These are phyloP conservation scores for Leuciscus idus DNA, from an alignment of 2,113 vertebrate species.

Conservation along the genomic window DNA sequence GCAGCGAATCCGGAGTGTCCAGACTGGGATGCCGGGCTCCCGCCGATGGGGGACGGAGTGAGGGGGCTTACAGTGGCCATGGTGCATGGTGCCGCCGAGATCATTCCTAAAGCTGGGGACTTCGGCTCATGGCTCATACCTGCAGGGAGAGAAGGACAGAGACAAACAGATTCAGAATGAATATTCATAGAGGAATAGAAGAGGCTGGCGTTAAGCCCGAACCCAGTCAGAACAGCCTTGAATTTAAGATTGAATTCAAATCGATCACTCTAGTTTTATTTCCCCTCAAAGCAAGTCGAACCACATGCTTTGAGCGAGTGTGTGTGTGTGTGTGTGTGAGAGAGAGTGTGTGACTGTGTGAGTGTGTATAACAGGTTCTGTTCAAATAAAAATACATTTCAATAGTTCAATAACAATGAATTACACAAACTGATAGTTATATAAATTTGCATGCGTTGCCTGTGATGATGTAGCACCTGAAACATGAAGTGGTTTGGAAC, in stretches of 20 bases:
- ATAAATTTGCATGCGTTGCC: neutral
- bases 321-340: neutral
- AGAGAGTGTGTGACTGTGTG: neutral
- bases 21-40: conserved; percentile 88
- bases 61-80: conserved; percentile 95
- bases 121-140: conserved; percentile 99
- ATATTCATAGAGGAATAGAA: neutral
- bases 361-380: neutral
- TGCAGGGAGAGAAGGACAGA: conserved; percentile 63
- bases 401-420: neutral
- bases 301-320: neutral
- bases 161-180: no score
- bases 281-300: neutral
- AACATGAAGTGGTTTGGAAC: neutral
- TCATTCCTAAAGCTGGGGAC: conserved; percentile 95
- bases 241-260: neutral
- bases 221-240: neutral
- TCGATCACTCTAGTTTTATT: neutral
- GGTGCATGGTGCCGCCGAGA: conserved; percentile 93
- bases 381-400: neutral
- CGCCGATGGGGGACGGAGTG: conserved; percentile 77
- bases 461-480: neutral
- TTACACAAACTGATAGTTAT: neutral
- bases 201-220: neutral
- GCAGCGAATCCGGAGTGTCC: conserved; percentile 95